A percentile compares a stretch with the other conserved stretches of the same genome.
These are phyloP conservation scores for Myrmophylax atrothorax DNA, from an alignment of 2,113 vertebrate species.

Conservation along the genomic window DNA sequence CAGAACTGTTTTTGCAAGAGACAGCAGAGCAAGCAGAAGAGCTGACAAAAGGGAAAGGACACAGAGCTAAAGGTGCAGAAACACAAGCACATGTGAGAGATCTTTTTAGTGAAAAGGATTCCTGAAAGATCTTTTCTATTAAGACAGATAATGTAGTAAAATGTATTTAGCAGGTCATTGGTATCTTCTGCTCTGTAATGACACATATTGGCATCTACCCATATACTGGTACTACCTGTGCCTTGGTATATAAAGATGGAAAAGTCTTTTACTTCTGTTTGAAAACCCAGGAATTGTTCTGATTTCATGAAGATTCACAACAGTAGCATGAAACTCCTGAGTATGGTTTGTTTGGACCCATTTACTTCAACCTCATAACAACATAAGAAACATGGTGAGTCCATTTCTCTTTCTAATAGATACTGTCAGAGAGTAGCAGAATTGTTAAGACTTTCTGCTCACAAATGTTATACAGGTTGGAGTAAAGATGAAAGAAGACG, in stretches of 20 bases:
- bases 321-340: background rate
- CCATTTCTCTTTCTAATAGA: background rate
- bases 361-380: background rate
- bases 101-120: background rate
- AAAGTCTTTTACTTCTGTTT: background rate
- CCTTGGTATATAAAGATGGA: background rate
- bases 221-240: background rate
- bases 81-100: background rate
- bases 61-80: background rate
- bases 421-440: background rate
- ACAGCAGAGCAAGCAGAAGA: background rate
- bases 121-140: background rate
- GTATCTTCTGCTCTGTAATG: background rate
- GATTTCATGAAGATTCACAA: background rate
- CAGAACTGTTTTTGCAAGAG: background rate
- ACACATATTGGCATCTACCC: background rate
- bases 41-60: background rate
- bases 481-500: background rate
- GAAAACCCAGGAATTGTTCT: background rate
- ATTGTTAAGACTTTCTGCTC: background rate
- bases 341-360: background rate
- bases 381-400: background rate
- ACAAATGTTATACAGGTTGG: background rate
- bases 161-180: background rate
- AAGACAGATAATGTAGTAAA: background rate